Conservation (phyloP, 2,888 invertebrate species). For the Agyllia agylla region DNA sequence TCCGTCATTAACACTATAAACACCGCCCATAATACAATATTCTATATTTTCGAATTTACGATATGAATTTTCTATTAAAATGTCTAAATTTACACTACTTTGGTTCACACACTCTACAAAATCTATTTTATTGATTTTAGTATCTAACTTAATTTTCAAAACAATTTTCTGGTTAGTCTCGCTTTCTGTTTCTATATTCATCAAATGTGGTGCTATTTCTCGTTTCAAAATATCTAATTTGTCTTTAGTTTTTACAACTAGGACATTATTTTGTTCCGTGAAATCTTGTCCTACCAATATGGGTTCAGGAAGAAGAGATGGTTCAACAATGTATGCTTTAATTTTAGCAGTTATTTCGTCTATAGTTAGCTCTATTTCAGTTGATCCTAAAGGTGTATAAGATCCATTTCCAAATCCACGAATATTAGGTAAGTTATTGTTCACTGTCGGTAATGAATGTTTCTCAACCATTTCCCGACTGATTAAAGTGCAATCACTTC, state of each 20-base stretch:
- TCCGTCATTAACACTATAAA: not conserved
- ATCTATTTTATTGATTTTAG: not conserved
- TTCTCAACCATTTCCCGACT: not conserved
- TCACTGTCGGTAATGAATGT: not conserved
- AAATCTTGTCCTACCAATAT: conserved; percentile 1
- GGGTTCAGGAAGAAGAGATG: not conserved
- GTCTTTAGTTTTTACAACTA: not conserved
- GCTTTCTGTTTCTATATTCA: not conserved
- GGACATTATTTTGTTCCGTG: not conserved
- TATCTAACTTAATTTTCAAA: not conserved
- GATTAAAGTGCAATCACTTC: conserved; percentile 5
- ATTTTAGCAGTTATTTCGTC: not conserved
- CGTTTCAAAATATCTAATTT: not conserved
- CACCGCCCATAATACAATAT: not conserved
- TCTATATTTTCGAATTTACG: not conserved
- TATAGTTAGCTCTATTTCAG: not conserved
- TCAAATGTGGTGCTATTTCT: not conserved
- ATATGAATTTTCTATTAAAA: not conserved
- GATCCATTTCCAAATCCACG: not conserved
- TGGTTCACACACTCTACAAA: not conserved
- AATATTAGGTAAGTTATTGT: not conserved
- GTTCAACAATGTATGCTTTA: not conserved
- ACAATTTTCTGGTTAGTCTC: not conserved
- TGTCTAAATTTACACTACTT: not conserved
- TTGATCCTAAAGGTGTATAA: not conserved